These are phyloP conservation scores for Bursaphelenchus okinawaensis DNA, from an alignment of 2,888 invertebrate genomes.

Conservation along the genomic window DNA sequence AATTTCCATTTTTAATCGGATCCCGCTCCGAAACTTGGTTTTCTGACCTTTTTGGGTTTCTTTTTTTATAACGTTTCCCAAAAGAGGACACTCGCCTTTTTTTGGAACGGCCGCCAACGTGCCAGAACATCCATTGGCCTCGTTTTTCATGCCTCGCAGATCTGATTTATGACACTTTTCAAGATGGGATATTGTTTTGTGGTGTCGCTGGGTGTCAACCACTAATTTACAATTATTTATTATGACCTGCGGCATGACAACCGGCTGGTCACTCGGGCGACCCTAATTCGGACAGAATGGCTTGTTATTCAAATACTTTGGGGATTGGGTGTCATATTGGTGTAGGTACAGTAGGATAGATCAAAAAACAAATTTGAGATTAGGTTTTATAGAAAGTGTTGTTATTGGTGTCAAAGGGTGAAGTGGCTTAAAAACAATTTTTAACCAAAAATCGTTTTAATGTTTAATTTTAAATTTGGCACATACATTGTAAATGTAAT, in stretches of 20 bases:
- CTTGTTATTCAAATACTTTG: no score
- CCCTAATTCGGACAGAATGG: no score
- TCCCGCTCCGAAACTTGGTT: background rate
- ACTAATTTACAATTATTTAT: background rate
- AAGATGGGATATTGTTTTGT: background rate
- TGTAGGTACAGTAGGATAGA: no score
- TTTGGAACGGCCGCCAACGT: slow-evolving; percentile 1
- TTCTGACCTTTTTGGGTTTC: slow-evolving; percentile 4
- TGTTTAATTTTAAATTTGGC: no score
- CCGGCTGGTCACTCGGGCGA: no score
- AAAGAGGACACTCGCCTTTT: slow-evolving; percentile 3
- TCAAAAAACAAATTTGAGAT: no score
- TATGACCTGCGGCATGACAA: background rate
- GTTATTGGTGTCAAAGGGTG: no score
- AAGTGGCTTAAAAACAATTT: no score
- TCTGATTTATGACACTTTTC: background rate
- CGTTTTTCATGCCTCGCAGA: slow-evolving; percentile 1
- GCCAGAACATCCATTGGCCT: slow-evolving; percentile 1
- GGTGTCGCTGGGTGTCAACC: background rate
- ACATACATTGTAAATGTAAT: no score
- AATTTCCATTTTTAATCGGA: slow-evolving; percentile 5
- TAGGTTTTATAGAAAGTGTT: no score
- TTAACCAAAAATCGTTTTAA: no score
- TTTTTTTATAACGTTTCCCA: background rate
- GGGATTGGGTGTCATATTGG: no score